These are phyloP conservation scores for Laspeyria flexula DNA, from an alignment of 2,888 invertebrate genomes.

Conservation along the genomic window DNA sequence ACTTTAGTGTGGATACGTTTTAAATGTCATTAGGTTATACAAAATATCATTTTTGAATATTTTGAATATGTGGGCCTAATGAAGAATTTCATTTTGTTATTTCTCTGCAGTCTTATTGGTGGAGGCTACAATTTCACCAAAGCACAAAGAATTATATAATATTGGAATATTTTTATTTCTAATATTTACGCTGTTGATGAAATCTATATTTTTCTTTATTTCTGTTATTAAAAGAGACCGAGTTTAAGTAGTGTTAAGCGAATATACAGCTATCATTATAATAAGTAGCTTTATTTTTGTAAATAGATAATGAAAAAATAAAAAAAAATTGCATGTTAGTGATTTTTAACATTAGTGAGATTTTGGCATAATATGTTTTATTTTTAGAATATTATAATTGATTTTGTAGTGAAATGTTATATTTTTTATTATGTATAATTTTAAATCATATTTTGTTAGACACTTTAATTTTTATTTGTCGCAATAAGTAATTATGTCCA, in stretches of 20 bases:
- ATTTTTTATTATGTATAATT: background rate
- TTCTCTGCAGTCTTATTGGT: constrained; percentile 16
- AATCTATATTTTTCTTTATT: background rate
- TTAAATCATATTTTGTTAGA: background rate
- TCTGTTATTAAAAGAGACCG: background rate
- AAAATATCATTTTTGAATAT: too few relatives aligned
- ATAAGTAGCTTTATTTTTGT: constrained; percentile 28
- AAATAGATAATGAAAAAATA: constrained; percentile 43
- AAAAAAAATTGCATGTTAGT: constrained; percentile 46
- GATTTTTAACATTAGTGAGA: constrained; percentile 9
- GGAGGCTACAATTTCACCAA: constrained; percentile 42
- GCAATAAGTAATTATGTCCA: constrained; percentile 1
- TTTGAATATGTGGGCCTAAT: too few relatives aligned
- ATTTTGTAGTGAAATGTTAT: background rate
- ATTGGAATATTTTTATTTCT: background rate
- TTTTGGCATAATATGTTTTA: constrained; percentile 7
- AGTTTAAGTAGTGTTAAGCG: too few relatives aligned
- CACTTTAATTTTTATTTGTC: background rate
- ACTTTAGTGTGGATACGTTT: too few relatives aligned
- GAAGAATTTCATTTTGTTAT: constrained; percentile 26
- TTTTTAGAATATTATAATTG: constrained; percentile 11
- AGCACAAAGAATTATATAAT: constrained; percentile 46
- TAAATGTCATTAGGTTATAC: too few relatives aligned
- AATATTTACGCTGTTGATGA: background rate
- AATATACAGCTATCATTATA: too few relatives aligned